Evolutionary conservation across 2,888 invertebrate genomes (phyloP).

Genomic region (Cheilosia urbana): DNA sequence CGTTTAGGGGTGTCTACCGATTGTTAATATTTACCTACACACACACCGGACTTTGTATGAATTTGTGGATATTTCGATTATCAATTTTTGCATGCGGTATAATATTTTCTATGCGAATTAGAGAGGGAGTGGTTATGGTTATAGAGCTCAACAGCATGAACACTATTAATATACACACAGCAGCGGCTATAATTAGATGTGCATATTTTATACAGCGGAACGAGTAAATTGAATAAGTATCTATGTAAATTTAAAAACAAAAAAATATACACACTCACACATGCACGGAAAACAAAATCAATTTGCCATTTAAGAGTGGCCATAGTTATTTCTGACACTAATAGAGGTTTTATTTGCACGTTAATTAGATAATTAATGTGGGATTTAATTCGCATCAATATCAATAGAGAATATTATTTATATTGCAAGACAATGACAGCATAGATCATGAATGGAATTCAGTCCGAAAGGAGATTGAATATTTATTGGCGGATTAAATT

Average conservation of each 20-base stretch:
- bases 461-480: slow-evolving; percentile 20
- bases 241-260: slow-evolving; percentile 38
- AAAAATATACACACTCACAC: not conserved
- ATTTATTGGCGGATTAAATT: slow-evolving; percentile 42
- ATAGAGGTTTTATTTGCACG: slow-evolving; percentile 28
- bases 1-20: not conserved
- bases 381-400: slow-evolving; percentile 47
- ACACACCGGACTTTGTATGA: not conserved
- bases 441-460: slow-evolving; percentile 4
- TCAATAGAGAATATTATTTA: not conserved
- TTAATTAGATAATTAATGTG: slow-evolving; percentile 62
- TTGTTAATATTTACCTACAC: not conserved
- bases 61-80: slow-evolving; percentile 27
- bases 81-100: slow-evolving; percentile 12
- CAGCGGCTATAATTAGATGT: slow-evolving; percentile 54
- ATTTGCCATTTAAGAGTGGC: slow-evolving; percentile 14
- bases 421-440: slow-evolving; percentile 32
- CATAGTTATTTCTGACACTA: slow-evolving; percentile 2
- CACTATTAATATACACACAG: slow-evolving; percentile 13
- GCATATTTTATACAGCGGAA: slow-evolving; percentile 53
- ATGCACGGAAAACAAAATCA: slow-evolving; percentile 6
- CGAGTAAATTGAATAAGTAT: slow-evolving; percentile 50
- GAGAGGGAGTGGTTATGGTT: not conserved
- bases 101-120: not conserved
- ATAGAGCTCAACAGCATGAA: not conserved